Evolutionary conservation across 2,797 vertebrate genomes (phyloP).

Genomic region (Passerculus sandwichensis): DNA sequence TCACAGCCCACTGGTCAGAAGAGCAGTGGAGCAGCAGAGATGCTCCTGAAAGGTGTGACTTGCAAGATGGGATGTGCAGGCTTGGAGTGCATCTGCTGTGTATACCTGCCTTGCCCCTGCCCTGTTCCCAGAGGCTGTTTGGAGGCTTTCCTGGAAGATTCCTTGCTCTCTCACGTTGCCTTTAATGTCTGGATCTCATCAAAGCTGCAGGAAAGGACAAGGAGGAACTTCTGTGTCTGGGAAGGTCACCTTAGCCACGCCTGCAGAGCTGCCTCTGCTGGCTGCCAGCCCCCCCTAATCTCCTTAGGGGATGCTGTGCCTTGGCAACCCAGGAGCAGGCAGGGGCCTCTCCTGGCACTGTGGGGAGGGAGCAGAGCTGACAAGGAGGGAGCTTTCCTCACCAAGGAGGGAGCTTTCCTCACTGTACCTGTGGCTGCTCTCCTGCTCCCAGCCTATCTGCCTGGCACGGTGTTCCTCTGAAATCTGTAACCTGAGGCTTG

Average conservation of each 20-base stretch:
- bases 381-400: not conserved
- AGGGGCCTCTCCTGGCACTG: conserved; percentile 75
- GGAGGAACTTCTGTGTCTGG: not conserved
- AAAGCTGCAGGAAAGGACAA: not conserved
- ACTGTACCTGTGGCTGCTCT: not conserved
- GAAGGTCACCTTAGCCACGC: conserved; percentile 38
- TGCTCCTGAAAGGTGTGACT: not conserved
- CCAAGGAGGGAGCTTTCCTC: not conserved
- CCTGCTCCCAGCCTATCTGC: not conserved
- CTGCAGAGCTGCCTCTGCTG: conserved; percentile 41
- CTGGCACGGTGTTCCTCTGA: not conserved
- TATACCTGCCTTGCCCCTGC: not conserved
- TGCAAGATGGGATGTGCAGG: not conserved
- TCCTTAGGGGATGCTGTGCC: conserved; percentile 73
- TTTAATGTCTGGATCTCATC: not conserved
- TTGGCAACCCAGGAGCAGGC: conserved; percentile 75
- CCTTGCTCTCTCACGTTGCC: not conserved
- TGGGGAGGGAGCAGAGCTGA: conserved; percentile 17
- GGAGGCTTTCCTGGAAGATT: not conserved
- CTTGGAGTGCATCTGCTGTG: not conserved
- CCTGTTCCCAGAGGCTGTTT: not conserved
- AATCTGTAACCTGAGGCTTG: conserved; percentile 44
- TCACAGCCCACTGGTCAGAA: not conserved
- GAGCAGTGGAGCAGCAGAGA: not conserved
- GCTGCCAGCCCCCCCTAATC: conserved; percentile 67